Evolutionary conservation across 2,797 vertebrate genomes (phyloP).

Genomic region (Hippopotamyrus pictus): DNA sequence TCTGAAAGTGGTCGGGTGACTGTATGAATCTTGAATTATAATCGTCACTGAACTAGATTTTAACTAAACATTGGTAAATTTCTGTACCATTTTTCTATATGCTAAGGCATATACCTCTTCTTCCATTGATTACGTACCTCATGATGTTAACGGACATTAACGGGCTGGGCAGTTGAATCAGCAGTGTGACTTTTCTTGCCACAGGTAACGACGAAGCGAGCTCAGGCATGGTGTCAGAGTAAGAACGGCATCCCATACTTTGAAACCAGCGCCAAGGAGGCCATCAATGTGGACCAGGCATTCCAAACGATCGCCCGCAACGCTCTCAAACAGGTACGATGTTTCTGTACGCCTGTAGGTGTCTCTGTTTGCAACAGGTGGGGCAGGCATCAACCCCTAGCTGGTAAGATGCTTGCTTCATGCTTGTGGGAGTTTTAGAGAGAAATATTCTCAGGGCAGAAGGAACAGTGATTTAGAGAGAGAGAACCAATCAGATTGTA

Average conservation of each 20-base stretch:
- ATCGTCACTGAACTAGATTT: not conserved
- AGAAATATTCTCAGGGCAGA: not conserved
- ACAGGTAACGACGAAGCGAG: slow-evolving; percentile 46
- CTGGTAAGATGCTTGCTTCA: not conserved
- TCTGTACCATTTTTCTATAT: not conserved
- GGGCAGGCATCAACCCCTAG: not conserved
- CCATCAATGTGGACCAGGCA: slow-evolving; percentile 49
- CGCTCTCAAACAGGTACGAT: slow-evolving; percentile 46
- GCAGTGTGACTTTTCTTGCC: not conserved
- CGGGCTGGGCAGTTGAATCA: not conserved
- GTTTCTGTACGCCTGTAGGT: not conserved
- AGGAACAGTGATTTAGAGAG: not conserved
- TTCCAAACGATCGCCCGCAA: slow-evolving; percentile 50
- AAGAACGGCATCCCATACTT: slow-evolving; percentile 50
- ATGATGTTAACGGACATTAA: not conserved
- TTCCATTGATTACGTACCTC: not conserved
- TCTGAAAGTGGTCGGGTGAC: not conserved
- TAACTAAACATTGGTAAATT: not conserved
- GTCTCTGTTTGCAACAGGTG: not conserved
- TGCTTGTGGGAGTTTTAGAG: not conserved
- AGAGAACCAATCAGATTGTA: not conserved
- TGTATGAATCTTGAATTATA: not conserved
- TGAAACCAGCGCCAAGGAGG: slow-evolving; percentile 52
- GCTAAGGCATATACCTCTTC: not conserved
- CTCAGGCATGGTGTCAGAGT: slow-evolving; percentile 49